Base-by-base conservation (phyloP, 2,797 vertebrate species). In the Anas bahamensis region DNA sequence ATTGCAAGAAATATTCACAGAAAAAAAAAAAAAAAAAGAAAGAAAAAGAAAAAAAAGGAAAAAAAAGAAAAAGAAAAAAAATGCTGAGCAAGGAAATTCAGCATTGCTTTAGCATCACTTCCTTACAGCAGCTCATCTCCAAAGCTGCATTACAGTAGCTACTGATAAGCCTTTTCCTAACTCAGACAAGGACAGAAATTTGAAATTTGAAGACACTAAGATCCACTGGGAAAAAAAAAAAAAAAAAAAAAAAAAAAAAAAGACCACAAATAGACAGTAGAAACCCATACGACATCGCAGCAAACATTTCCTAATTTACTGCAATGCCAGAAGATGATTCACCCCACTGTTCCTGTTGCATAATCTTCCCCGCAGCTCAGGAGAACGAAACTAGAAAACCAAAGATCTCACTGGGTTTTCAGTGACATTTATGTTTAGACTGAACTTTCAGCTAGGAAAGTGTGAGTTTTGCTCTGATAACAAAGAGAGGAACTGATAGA, bases 381-480 rank as follows among this genome's bases (percentile, higher is more conserved):
- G 90, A 94, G 97, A 93, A 89, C 31, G 95, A 97, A 97, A 96
- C 96, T 89, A 88, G 95, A 97, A 96, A 96, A 91, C 86, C 63
- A 94, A 96, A 79, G 96, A 87, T 95, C 95, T 96, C 61, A 0
- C 85, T 94, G 94, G 92, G 94, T 72, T 94, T 83, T 92, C 95
- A 81, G 93, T 97, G 97, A 97, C 97, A 97, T 98, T 98, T 97
- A 85, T 97, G 96, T 97, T 97, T 96, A 97, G 97, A 76, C 65
- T 93, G 96, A 96, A 93, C 95, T 96, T 94, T 97, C 93, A 53
- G 82, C 50, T 95, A 96, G 94, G 94, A 97, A 97, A 96, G 95
- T 94, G 90, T 95, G 97, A 83, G 93, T 93, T 94, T 80, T 55
- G 52, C 95, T 88, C 87, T 84, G 71, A 55, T 94, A 94, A 91